Conservation (phyloP, 2,113 vertebrate genomes). For the Actenoides hombroni region DNA sequence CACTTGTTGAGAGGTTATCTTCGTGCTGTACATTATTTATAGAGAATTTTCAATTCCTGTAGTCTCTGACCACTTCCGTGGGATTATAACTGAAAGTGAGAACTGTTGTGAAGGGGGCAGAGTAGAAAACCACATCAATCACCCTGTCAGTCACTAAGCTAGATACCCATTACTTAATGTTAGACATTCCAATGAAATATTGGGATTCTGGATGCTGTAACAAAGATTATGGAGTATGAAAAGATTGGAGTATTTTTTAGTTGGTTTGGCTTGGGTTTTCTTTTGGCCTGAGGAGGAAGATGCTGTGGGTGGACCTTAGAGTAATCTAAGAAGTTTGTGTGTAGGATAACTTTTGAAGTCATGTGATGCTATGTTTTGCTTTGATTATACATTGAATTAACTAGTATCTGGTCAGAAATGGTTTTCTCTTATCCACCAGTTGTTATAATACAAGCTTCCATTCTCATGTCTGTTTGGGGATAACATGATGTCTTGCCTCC, state of each 20-base stretch:
- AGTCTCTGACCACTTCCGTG: background rate
- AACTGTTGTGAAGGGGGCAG: background rate
- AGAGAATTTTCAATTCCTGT: background rate
- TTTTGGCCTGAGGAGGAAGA: background rate
- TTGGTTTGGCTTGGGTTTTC: background rate
- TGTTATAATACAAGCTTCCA: background rate
- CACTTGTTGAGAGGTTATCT: background rate
- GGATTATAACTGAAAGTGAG: background rate
- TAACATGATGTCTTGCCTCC: background rate
- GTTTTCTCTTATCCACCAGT: background rate
- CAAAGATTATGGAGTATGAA: background rate
- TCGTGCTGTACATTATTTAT: background rate
- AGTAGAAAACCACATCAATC: background rate
- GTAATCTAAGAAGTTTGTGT: background rate
- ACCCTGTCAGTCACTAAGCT: background rate
- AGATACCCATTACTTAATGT: background rate
- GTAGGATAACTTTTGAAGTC: background rate
- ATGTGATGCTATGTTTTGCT: background rate
- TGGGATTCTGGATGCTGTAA: background rate
- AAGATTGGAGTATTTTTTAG: background rate
- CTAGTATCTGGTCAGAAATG: background rate
- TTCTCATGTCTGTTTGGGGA: background rate
- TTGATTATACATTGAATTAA: background rate
- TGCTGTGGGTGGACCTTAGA: background rate
- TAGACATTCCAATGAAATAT: background rate